Evolutionary conservation across 1,140 invertebrate genomes (phyloP).

Genomic region (Psix sp.): DNA sequence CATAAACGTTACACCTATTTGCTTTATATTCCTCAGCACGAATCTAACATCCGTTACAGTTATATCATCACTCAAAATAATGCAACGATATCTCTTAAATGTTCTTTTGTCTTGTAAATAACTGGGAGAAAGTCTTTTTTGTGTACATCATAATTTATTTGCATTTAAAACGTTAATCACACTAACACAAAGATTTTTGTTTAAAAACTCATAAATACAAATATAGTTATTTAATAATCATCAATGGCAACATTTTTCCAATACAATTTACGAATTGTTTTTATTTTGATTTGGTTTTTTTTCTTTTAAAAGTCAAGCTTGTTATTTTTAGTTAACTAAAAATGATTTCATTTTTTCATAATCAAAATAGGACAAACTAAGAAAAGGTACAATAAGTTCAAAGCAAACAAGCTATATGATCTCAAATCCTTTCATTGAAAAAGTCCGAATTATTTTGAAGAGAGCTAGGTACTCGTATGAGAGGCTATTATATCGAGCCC

Average conservation of each 20-base stretch:
- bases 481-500: constrained; percentile 50
- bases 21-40: constrained; percentile 42
- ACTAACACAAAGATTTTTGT: no score
- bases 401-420: constrained; percentile 17
- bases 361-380: no score
- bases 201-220: no score
- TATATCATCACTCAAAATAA: constrained; percentile 29
- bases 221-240: no score
- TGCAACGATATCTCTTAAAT: constrained; percentile 6
- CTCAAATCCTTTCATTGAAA: constrained; percentile 19
- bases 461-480: constrained; percentile 45
- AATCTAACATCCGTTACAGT: constrained; percentile 45
- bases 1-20: constrained; percentile 21
- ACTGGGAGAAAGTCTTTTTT: constrained; percentile 22
- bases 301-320: no score
- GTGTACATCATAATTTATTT: background rate
- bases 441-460: constrained; percentile 53
- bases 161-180: no score
- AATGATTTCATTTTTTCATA: no score
- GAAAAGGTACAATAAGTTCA: constrained; percentile 16
- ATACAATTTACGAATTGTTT: no score
- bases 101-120: constrained; percentile 18
- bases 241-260: no score
- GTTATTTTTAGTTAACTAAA: no score
- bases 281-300: no score